Base-by-base conservation (phyloP, 2,888 invertebrate genomes). In the Pseudanteris insignis region DNA sequence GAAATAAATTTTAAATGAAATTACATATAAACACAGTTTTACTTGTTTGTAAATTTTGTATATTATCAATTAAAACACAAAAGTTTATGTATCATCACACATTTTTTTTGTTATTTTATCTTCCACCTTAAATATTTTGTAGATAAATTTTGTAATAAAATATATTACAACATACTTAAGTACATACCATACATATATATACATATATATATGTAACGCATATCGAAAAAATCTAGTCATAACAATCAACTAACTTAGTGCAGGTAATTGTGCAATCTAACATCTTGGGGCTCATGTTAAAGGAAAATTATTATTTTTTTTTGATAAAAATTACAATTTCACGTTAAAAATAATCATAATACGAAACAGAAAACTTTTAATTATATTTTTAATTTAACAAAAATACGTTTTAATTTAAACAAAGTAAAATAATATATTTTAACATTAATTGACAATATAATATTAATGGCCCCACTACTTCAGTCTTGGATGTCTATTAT, bases 101-200 rank as follows among this genome's bases (percentile, higher is more conserved):
- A 34, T 9, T 41, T 21, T 1, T 43, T 12, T 28, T 30, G 28
- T 41, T 25, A n/a, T 32, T 33, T 38, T 37, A 29, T 9, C 15
- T 21, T 51, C 21, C 8, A 10, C 10, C 32, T 41, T 24, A 10
- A 18, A 44, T n/a, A 44, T 9, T 30, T 37, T 28, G 15, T 29
- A 11, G 62, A 64, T 62, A 73, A 75, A 71, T 66, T 77, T 75
- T 75, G 76, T 77, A 76, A 77, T 76, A 77, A 78, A 78, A 78
- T 76, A 78, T 77, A 75, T 74, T 70, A 75, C 69, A 75, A 68
- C 70, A 70, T 75, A 75, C 63, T 77, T 78, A 77, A 78, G 77
- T 78, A 77, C 78, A 76, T 72, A 72, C 69, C 63, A 70, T 73
- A n/a, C n/a, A n/a, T n/a, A n/a, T n/a, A 71, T 68, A 72, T 77